These are phyloP conservation scores for Potorous gilbertii DNA, from an alignment of 2,797 vertebrate genomes.

Conservation along the genomic window DNA sequence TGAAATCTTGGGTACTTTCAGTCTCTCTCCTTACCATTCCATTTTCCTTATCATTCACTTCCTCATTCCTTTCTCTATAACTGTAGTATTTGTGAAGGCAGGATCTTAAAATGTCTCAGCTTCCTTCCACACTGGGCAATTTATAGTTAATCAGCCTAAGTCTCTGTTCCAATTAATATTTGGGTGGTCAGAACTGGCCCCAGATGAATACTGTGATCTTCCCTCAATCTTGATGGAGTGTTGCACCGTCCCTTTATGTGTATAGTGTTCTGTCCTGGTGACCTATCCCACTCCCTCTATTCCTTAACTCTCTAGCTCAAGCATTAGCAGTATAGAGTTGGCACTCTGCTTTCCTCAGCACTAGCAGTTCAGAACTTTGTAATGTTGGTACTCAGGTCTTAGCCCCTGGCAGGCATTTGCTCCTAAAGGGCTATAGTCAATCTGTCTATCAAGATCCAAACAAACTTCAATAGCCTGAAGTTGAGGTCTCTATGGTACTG, in stretches of 20 bases:
- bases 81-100: not conserved
- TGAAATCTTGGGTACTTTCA: not conserved
- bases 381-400: not conserved
- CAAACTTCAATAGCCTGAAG: not conserved
- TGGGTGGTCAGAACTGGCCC: not conserved
- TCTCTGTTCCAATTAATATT: not conserved
- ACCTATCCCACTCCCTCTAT: not conserved
- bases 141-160: not conserved
- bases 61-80: not conserved
- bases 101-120: not conserved
- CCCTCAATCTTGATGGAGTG: not conserved
- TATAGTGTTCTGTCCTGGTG: not conserved
- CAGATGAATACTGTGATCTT: not conserved
- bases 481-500: not conserved
- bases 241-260: not conserved
- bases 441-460: not conserved
- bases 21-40: not conserved
- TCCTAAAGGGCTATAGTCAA: not conserved
- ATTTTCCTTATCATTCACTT: not conserved
- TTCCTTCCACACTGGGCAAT: not conserved
- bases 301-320: not conserved
- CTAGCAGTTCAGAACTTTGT: not conserved
- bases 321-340: not conserved
- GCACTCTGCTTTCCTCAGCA: not conserved
- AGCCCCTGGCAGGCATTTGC: not conserved